phyloP scores from a whole-genome alignment of 1,140 invertebrate species.

The Atta cephalotes region DNA sequence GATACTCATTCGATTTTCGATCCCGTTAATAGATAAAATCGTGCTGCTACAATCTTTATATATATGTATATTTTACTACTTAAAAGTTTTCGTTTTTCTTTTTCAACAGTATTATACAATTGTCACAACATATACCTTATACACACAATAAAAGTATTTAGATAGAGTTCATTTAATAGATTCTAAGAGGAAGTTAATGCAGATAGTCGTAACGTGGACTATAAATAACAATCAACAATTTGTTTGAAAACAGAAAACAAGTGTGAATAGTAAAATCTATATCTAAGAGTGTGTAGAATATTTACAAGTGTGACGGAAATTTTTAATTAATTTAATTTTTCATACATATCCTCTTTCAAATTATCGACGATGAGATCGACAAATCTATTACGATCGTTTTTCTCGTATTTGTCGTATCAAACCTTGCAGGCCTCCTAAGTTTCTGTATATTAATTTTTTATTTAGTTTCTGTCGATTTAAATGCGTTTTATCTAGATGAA shows the following conservation, averaged over 20 bases:
- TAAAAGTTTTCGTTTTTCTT: constrained; percentile 15
- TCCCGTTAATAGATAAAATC: constrained; percentile 1
- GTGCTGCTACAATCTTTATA: constrained; percentile 23
- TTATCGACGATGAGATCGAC: constrained; percentile 16
- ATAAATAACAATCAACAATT: constrained; percentile 43
- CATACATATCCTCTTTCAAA: neutral
- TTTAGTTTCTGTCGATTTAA: constrained; percentile 1
- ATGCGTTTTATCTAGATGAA: neutral
- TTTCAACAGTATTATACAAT: constrained; percentile 72
- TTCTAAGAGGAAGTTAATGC: constrained; percentile 37
- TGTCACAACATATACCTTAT: constrained; percentile 61
- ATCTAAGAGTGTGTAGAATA: constrained; percentile 15
- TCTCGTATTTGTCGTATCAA: neutral
- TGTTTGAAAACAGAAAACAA: constrained; percentile 26
- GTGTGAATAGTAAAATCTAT: constrained; percentile 27
- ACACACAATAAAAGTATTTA: constrained; percentile 57
- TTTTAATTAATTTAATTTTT: constrained; percentile 33
- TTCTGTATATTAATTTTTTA: constrained; percentile 23
- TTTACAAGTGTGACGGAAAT: constrained; percentile 48
- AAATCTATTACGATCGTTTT: constrained; percentile 4
- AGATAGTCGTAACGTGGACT: constrained; percentile 7
- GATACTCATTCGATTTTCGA: constrained; percentile 5
- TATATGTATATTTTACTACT: neutral
- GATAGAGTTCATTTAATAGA: constrained; percentile 53
- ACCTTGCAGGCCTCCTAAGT: constrained; percentile 16